These are phyloP conservation scores for Atta texana DNA, from an alignment of 1,140 invertebrate species.

Conservation along the genomic window DNA sequence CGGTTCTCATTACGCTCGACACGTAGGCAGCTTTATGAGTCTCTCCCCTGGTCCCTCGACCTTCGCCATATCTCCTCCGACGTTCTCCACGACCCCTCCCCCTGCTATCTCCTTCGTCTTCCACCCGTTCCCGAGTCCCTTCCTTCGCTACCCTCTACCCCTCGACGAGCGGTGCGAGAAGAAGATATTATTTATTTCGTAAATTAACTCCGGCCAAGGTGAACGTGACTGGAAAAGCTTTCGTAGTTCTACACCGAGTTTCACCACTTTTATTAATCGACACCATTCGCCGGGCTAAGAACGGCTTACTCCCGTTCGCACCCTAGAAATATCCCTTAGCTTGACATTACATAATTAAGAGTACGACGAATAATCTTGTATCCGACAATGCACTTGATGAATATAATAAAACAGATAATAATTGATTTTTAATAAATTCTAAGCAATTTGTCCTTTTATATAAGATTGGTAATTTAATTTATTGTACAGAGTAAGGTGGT, in stretches of 20 bases:
- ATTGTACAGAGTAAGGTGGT: background rate
- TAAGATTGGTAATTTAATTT: background rate
- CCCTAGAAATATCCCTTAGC: background rate
- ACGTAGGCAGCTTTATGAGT: conserved; percentile 87
- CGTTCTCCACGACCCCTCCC: conserved; percentile 33
- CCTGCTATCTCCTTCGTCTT: conserved; percentile 53
- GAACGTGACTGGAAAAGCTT: conserved; percentile 78
- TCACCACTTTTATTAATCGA: conserved; percentile 78
- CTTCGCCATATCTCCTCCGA: conserved; percentile 61
- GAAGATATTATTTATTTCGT: conserved; percentile 87
- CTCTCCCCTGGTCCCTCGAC: conserved; percentile 74
- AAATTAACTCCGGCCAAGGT: conserved; percentile 83
- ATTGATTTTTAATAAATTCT: background rate
- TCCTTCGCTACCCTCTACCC: conserved; percentile 7
- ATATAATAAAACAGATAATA: background rate
- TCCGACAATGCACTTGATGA: background rate
- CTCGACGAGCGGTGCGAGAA: conserved; percentile 75
- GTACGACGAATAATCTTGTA: conserved; percentile 19
- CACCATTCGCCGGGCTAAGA: conserved; percentile 76
- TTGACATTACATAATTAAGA: conserved; percentile 32
- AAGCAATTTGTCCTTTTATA: background rate
- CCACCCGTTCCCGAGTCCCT: conserved; percentile 61
- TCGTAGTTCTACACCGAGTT: conserved; percentile 67
- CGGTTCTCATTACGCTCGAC: conserved; percentile 86
- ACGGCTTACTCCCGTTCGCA: conserved; percentile 58